These are phyloP conservation scores for Chelon auratus DNA, from an alignment of 2,797 vertebrate genomes.

Conservation along the genomic window DNA sequence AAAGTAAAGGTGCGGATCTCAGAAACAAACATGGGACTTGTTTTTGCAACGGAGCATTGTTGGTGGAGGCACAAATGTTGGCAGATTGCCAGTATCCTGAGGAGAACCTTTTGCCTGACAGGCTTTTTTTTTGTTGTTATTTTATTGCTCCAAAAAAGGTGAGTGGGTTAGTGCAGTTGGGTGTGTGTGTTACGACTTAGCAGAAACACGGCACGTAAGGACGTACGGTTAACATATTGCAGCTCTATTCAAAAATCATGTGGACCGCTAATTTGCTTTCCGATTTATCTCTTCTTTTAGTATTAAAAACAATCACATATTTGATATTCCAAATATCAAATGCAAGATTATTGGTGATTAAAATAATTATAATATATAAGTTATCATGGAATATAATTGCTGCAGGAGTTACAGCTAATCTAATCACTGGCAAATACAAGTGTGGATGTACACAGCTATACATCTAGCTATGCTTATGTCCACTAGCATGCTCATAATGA, in stretches of 20 bases:
- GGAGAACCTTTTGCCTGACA: not conserved
- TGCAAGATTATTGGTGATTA: not conserved
- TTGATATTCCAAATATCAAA: not conserved
- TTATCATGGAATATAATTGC: not conserved
- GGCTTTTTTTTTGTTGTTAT: not conserved
- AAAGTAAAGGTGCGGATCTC: slow-evolving; percentile 6
- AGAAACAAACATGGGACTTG: not conserved
- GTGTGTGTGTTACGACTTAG: not conserved
- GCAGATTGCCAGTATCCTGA: slow-evolving; percentile 6
- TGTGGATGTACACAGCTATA: too few relatives aligned
- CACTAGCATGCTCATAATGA: too few relatives aligned
- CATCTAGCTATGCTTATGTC: too few relatives aligned
- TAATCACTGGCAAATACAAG: not conserved
- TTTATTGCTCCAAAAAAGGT: slow-evolving; percentile 6
- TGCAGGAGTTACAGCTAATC: not conserved
- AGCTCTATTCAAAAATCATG: not conserved
- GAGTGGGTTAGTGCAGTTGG: slow-evolving; percentile 8
- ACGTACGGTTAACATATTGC: not conserved
- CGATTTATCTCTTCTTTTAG: too few relatives aligned
- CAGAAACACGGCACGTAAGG: slow-evolving; percentile 9
- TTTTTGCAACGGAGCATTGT: slow-evolving; percentile 3
- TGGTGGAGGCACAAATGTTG: not conserved
- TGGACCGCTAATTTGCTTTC: too few relatives aligned
- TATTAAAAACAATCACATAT: too few relatives aligned
- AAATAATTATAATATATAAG: too few relatives aligned